Base-by-base conservation (phyloP, 2,797 vertebrate genomes). In the Enteromius thamalakanensis region DNA sequence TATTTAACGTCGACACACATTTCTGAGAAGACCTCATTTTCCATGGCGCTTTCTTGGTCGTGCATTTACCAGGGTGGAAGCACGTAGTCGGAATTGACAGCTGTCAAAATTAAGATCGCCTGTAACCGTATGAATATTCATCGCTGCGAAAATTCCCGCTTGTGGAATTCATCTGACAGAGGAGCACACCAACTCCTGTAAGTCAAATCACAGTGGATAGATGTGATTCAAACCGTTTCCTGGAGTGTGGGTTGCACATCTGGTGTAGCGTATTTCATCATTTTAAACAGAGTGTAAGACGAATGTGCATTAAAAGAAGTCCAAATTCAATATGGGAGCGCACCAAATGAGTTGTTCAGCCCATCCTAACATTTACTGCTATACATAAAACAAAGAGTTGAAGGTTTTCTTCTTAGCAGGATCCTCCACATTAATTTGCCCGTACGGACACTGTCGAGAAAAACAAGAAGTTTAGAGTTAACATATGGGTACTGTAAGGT, bases 371-470 rank as follows among this genome's bases (percentile, higher is more conserved):
- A 67, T 68, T 60, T 53, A 75, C 53, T 2, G 11, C 92, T 92
- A 95, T 7, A 93, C 86, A 88, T 95, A 94, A 93, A 95, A 97
- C 68, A 91, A 88, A 7, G 89, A 95, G 87, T 94, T 94, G 90
- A 95, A 96, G 4, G 0, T 37, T 87, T 97, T 97, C 91, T 92
- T 97, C 95, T 93, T 93, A 0, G 92, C 92, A 14, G 93, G 87
- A 87, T 97, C 94, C 92, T 96, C 95, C 90, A 96, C 93, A 62
- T 95, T 96, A 88, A 93, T 92, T 93, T 97, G 95, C 81, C 95
- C 95, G 82, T 95, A 96, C 21, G 96, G 96, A 95, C 96, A 96
- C 97, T 97, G 91, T 81, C 89, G 90, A 91, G 89, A 88, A 93
- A 90, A 92, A 82, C 21, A 7, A 72, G 23, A 83, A 47, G 60